A percentile compares a stretch with the other conserved stretches of the same genome.
These are phyloP conservation scores for Gortyna flavago DNA, from an alignment of 2,888 invertebrate species.

Conservation along the genomic window DNA sequence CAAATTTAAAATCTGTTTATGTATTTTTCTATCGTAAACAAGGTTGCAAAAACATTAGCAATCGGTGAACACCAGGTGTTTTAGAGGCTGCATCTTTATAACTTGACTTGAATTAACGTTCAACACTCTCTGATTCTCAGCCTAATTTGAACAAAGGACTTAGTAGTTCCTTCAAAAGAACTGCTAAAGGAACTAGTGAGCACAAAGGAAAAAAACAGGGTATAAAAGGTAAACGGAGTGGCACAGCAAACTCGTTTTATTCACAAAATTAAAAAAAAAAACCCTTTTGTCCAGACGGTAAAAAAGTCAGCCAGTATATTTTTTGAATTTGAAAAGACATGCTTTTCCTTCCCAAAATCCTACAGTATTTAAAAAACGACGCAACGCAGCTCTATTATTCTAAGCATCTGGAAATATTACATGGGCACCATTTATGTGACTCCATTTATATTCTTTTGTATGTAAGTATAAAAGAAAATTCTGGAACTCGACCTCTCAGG, in stretches of 20 bases:
- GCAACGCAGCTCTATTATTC: neutral
- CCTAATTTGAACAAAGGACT: neutral
- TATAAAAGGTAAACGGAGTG: too few relatives aligned
- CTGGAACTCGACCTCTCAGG: neutral
- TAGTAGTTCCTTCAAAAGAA: too few relatives aligned
- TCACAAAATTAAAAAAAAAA: too few relatives aligned
- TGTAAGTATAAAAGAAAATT: constrained; percentile 9
- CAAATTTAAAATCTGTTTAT: neutral
- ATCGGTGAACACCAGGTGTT: neutral
- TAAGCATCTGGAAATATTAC: neutral
- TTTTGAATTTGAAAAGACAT: neutral
- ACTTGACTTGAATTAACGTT: neutral
- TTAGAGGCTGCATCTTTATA: too few relatives aligned
- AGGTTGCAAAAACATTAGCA: neutral
- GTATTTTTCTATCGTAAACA: neutral
- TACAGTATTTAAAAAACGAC: too few relatives aligned
- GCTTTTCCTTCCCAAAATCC: neutral
- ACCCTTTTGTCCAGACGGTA: neutral
- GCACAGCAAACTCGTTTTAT: too few relatives aligned
- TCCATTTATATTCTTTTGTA: constrained; percentile 6
- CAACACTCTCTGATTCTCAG: neutral
- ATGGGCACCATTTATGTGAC: neutral
- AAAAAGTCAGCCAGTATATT: neutral
- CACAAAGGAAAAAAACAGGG: too few relatives aligned
- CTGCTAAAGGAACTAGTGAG: too few relatives aligned